phyloP scores from a whole-genome alignment of 2,113 vertebrate species.

The Danionella cerebrum region DNA sequence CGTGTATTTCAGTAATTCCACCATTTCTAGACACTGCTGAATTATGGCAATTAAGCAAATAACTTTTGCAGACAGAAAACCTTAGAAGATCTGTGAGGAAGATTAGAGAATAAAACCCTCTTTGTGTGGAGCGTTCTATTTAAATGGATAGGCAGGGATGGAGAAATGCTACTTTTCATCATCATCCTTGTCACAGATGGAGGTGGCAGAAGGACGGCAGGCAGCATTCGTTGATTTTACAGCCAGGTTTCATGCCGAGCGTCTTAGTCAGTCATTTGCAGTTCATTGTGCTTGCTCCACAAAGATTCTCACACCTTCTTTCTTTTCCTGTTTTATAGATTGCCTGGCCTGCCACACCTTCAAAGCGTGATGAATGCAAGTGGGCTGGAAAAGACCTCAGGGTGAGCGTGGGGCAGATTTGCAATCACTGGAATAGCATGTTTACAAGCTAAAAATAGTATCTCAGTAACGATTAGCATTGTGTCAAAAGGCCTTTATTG shows the following conservation, averaged over 20 bases:
- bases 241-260: slow-evolving; percentile 23
- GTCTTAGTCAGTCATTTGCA: slow-evolving; percentile 31
- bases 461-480: too few relatives aligned
- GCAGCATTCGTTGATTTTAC: slow-evolving; percentile 47
- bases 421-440: too few relatives aligned
- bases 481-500: too few relatives aligned
- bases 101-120: slow-evolving; percentile 30
- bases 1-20: slow-evolving; percentile 24
- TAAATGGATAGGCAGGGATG: background rate
- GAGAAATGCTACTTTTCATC: slow-evolving; percentile 1
- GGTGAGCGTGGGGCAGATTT: slow-evolving; percentile 72
- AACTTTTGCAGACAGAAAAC: slow-evolving; percentile 6
- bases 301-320: slow-evolving; percentile 25
- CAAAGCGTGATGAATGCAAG: slow-evolving; percentile 91
- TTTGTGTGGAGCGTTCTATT: background rate
- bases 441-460: too few relatives aligned
- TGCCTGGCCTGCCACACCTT: slow-evolving; percentile 89
- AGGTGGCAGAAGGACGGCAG: slow-evolving; percentile 38
- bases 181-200: slow-evolving; percentile 42
- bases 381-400: slow-evolving; percentile 94
- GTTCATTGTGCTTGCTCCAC: slow-evolving; percentile 13
- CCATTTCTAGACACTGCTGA: slow-evolving; percentile 47
- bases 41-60: slow-evolving; percentile 48
- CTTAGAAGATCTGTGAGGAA: slow-evolving; percentile 36
- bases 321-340: slow-evolving; percentile 65